Evolutionary conservation across 2,797 vertebrate species (phyloP), one percentile per base, ranked within the genome.

Genomic region (Oreortyx pictus): DNA sequence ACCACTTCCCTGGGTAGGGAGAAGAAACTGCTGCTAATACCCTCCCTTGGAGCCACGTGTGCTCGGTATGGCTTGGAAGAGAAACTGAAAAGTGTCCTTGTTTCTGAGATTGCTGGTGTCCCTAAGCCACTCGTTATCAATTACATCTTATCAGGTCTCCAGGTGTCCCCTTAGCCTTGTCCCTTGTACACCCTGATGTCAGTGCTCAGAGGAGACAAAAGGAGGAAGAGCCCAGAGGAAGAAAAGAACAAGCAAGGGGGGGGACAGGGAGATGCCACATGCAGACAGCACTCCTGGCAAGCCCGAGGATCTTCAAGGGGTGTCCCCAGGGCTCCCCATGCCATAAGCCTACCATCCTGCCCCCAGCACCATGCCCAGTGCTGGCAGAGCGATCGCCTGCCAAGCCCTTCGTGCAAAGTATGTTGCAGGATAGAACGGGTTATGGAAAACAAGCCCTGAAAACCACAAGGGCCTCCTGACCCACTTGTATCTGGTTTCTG

Each of bases 391-490:
- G 82, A 73, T 92, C 86, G 86, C 70, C 60, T 78, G 97, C 95
- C 95, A 97, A 95, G 59, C 91, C 66, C 2, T 86, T 95, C 86
- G 94, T 89, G 87, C 78, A 82, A 97, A 97, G 86, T 95, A 96
- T 70, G 92, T 86, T 96, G 88, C 92, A 96, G 96, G 96, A 94
- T 92, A 94, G 94, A 95, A 90, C 3, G 89, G 90, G 88, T 95
- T 96, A 78, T 91, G 92, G 89, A 97, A 97, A 97, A 96, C 95
- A 96, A 96, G 95, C 96, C 93, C 64, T 67, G 88, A 94, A 96
- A 97, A 95, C 96, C 97, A 95, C 96, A 92, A 96, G 96, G 95
- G 93, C 96, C 96, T 97, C 97, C 94, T 95, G 97, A 97, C 92
- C 96, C 89, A 95, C 90, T 97, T 95, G 96, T 97, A 90, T 96